phyloP scores from a whole-genome alignment of 2,113 vertebrate genomes.

The Tricholaema leucomelas region DNA sequence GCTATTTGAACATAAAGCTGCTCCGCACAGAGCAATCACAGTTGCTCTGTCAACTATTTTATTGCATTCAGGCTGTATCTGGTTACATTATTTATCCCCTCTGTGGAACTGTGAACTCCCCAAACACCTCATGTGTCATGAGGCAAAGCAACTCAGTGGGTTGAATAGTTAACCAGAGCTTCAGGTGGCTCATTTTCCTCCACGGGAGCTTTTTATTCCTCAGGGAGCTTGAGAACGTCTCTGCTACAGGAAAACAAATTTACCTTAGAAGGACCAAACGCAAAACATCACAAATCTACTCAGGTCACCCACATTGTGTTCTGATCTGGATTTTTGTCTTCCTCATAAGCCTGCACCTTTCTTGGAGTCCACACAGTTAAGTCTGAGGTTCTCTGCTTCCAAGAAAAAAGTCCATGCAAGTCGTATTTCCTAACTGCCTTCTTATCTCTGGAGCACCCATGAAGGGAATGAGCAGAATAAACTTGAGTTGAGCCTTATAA shows the following conservation, averaged over 20 bases:
- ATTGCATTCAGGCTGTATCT: not conserved
- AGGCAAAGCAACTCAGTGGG: not conserved
- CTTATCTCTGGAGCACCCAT: not conserved
- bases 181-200: not conserved
- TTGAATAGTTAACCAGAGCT: not conserved
- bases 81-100: not conserved
- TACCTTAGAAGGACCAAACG: not conserved
- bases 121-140: not conserved
- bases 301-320: accelerated
- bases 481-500: not conserved
- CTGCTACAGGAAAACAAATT: not conserved
- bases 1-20: not conserved
- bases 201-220: not conserved
- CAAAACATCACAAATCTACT: accelerated
- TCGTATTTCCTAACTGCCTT: not conserved
- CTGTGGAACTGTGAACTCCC: not conserved
- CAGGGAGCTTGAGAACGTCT: not conserved
- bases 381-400: not conserved
- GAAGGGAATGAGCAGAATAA: not conserved
- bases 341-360: not conserved
- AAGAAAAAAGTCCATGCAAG: not conserved
- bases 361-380: not conserved
- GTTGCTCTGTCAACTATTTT: not conserved
- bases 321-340: not conserved
- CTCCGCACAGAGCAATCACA: accelerated